Conservation (phyloP, 2,888 invertebrate genomes). For the Pherbina coryleti region DNA sequence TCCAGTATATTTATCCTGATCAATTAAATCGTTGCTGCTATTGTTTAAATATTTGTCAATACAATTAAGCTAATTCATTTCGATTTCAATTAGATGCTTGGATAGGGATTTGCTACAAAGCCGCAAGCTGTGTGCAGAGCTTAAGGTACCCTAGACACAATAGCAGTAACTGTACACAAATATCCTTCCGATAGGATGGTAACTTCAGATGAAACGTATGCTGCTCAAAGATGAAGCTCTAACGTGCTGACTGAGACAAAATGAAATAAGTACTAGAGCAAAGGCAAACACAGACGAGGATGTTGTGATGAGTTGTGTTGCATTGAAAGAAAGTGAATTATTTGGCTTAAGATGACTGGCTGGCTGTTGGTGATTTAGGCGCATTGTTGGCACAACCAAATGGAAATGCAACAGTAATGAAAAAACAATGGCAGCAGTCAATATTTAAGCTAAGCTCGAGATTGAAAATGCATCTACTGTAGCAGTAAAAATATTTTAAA, state of each 20-base stretch:
- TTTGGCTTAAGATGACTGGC: slow-evolving; percentile 21
- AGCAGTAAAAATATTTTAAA: slow-evolving; percentile 4
- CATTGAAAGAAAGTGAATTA: neutral
- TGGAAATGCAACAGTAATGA: slow-evolving; percentile 24
- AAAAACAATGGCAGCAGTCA: neutral
- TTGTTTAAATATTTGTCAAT: slow-evolving; percentile 69
- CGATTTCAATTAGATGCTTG: slow-evolving; percentile 63
- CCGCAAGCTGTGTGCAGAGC: slow-evolving; percentile 57
- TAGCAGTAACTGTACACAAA: neutral
- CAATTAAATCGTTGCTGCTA: slow-evolving; percentile 46
- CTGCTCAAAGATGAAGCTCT: no score
- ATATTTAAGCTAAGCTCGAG: neutral
- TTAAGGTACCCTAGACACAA: slow-evolving; percentile 47
- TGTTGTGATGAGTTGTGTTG: neutral
- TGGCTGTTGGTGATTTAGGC: slow-evolving; percentile 6
- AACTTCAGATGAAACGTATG: neutral
- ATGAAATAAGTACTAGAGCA: no score
- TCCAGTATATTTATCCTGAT: slow-evolving; percentile 6
- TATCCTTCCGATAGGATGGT: neutral
- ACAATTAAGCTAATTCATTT: slow-evolving; percentile 70
- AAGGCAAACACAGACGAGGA: neutral
- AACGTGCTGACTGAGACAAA: no score
- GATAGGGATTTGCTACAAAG: slow-evolving; percentile 29
- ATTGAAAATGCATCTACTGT: neutral
- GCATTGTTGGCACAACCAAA: slow-evolving; percentile 1